Percentiles rank a stretch among this genome's conserved stretches.
phyloP scores from a whole-genome alignment of 1,140 invertebrate species.

The Drosophila nigromelanica region DNA sequence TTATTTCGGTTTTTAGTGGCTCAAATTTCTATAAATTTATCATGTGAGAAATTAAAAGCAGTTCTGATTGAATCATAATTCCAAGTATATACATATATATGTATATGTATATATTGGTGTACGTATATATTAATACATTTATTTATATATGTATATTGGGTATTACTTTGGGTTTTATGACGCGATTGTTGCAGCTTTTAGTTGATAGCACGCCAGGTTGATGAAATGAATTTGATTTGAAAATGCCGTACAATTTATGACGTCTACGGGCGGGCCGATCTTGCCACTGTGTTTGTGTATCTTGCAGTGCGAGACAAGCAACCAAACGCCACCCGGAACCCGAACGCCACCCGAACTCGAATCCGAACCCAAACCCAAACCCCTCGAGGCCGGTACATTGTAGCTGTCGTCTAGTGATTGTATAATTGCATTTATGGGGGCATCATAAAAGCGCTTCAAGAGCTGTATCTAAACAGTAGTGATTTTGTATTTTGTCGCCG shows the following conservation, averaged over 20 bases:
- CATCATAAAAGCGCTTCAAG: slow-evolving; percentile 73
- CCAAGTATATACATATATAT: slow-evolving; percentile 4
- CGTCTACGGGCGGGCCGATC: slow-evolving; percentile 51
- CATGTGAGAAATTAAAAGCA: slow-evolving; percentile 67
- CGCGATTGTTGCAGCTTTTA: slow-evolving; percentile 21
- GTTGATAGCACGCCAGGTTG: slow-evolving; percentile 67
- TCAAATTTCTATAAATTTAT: slow-evolving; percentile 73
- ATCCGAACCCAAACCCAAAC: too few relatives aligned
- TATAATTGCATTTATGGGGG: slow-evolving; percentile 78
- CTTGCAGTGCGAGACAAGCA: slow-evolving; percentile 14
- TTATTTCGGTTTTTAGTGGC: slow-evolving; percentile 55
- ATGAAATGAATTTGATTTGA: slow-evolving; percentile 74
- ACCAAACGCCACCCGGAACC: slow-evolving; percentile 3
- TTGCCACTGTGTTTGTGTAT: slow-evolving; percentile 48
- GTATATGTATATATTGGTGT: slow-evolving; percentile 9
- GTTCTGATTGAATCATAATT: slow-evolving; percentile 78
- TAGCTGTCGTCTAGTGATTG: slow-evolving; percentile 55
- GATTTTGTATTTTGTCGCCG: slow-evolving; percentile 64
- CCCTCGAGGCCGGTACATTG: slow-evolving; percentile 12
- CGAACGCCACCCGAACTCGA: neutral
- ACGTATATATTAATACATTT: too few relatives aligned
- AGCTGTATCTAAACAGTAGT: slow-evolving; percentile 81
- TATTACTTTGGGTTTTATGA: slow-evolving; percentile 47
- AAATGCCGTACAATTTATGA: slow-evolving; percentile 75
- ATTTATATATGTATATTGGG: slow-evolving; percentile 5